phyloP scores from a whole-genome alignment of 2,797 vertebrate genomes.

The Gallinago solitaria region DNA sequence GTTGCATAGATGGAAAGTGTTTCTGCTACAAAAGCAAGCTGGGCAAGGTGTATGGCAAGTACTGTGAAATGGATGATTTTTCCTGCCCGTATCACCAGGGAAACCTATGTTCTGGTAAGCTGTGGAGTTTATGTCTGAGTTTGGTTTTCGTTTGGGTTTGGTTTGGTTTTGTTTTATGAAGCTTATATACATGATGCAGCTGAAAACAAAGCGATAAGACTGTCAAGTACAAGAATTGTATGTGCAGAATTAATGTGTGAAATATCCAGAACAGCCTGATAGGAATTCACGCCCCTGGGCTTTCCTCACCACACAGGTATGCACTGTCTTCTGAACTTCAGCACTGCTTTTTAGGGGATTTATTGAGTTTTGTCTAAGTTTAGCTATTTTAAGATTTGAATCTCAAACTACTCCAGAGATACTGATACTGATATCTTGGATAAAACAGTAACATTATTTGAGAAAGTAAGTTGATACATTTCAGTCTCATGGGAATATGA shows the following conservation, averaged over 20 bases:
- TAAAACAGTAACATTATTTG: neutral
- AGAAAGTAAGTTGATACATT: neutral
- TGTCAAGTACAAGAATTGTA: neutral
- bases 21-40: slow-evolving; percentile 87
- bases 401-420: neutral
- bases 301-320: neutral
- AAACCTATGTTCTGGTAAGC: slow-evolving; percentile 88
- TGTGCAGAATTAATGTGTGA: neutral
- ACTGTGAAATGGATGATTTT: slow-evolving; percentile 94
- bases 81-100: slow-evolving; percentile 90
- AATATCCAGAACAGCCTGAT: neutral
- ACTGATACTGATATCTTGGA: neutral
- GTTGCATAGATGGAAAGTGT: slow-evolving; percentile 90
- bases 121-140: neutral
- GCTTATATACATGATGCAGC: neutral
- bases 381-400: neutral
- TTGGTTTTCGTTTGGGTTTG: neutral
- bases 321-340: neutral
- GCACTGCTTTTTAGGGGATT: neutral
- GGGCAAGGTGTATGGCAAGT: slow-evolving; percentile 88
- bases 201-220: neutral
- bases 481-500: neutral
- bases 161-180: neutral
- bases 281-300: neutral
- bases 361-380: neutral